Base-by-base conservation (phyloP, 2,797 vertebrate genomes). In the Crocodylus rhombifer region DNA sequence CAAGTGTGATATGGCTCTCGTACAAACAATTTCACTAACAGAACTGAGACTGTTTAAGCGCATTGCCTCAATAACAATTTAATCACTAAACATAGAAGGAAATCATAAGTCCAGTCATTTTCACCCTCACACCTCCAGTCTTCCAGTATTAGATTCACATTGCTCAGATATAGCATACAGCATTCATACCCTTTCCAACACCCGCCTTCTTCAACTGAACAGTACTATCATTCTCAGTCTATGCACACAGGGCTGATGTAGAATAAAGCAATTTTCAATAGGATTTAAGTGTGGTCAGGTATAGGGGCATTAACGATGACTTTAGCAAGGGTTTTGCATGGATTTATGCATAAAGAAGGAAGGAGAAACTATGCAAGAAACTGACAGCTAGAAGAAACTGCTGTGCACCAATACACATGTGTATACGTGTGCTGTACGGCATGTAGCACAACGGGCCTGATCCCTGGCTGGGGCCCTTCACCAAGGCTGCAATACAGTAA, bases 1-100 rank as follows among this genome's bases (percentile, higher is more conserved):
- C 88, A 95, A 33, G 28, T 65, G 36, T n/a, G 61, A 73, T 33
- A 16, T 33, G 51, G 62, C 26, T 82, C 51, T 65, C 16, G 64
- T 55, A 28, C 26, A 88, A 90, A 84, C 76, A 0, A 79, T 67
- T 89, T 91, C 60, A 93, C 62, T 81, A 64, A 60, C 33, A 55
- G 3, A 84, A 93, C 73, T 91, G 85, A 67, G n/a, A 73, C 83
- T 56, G 20, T 15, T 92, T 88, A 91, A 80, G 79, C 87, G 71
- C 23, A 56, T 61, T 84, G 95, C 84, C 84, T 78, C 30, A 78
- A 2, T 57, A 89, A 64, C 62, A 2, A 10, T 3, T 20, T 11
- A 0, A 2, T 1, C 4, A 90, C 14, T 79, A 87, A 75, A 84
- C 28, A 33, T 36, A 21, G 26, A 82, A 58, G 56, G 55, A 89